Evolutionary conservation across 2,888 invertebrate genomes (phyloP).

Genomic region (Tillus elongatus): DNA sequence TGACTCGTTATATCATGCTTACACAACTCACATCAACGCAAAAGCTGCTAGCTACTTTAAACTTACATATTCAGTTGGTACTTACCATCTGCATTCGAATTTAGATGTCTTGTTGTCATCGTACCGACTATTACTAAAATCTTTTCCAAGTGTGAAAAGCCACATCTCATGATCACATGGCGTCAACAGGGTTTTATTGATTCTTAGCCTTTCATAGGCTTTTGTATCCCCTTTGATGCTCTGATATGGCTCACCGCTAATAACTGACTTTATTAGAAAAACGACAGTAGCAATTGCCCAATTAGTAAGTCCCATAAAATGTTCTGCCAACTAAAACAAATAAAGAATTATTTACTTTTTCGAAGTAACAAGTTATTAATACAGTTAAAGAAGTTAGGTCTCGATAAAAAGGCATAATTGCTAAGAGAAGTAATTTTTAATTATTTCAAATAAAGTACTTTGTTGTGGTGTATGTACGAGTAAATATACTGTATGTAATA

Average conservation of each 20-base stretch:
- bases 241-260: constrained; percentile 26
- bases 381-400: too few relatives aligned
- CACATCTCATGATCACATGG: constrained; percentile 69
- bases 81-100: constrained; percentile 53
- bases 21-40: too few relatives aligned
- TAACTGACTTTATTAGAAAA: constrained; percentile 17
- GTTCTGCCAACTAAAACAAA: constrained; percentile 35
- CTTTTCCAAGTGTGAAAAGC: constrained; percentile 32
- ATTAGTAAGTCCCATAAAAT: constrained; percentile 33
- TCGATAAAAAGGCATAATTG: too few relatives aligned
- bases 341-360: too few relatives aligned
- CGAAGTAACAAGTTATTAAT: too few relatives aligned
- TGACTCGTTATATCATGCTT: too few relatives aligned
- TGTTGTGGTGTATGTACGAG: too few relatives aligned
- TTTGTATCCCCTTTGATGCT: constrained; percentile 29
- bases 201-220: constrained; percentile 56
- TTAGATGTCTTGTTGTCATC: constrained; percentile 24
- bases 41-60: too few relatives aligned
- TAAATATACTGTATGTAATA: too few relatives aligned
- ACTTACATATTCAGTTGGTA: constrained; percentile 16
- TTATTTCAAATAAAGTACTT: too few relatives aligned
- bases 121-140: constrained; percentile 21
- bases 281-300: constrained; percentile 31
- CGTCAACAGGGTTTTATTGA: constrained; percentile 70
- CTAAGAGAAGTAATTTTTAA: too few relatives aligned